Conservation (phyloP, 2,888 invertebrate genomes). For the Ormyrus rosae region DNA sequence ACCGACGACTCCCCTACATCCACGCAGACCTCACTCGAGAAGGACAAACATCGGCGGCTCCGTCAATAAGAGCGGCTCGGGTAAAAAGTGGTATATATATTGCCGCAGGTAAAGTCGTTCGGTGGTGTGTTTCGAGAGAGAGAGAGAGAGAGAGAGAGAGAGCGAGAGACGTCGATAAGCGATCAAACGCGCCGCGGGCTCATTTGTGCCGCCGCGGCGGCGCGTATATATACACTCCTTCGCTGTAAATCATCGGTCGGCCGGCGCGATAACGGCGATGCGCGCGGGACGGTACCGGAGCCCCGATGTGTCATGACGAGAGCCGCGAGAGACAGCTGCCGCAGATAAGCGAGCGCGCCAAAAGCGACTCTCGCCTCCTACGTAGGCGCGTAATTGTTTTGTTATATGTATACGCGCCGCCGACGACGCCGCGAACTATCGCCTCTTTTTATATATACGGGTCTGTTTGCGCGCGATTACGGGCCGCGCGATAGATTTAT, state of each 20-base stretch:
- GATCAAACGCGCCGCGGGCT: conserved; percentile 49
- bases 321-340: background rate
- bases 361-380: background rate
- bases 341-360: background rate
- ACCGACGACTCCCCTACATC: too few relatives aligned
- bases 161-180: conserved; percentile 45
- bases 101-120: conserved; percentile 12
- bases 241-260: conserved; percentile 45
- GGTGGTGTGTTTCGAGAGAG: background rate
- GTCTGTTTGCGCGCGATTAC: conserved; percentile 32
- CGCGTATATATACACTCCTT: background rate
- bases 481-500: conserved; percentile 32
- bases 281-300: background rate
- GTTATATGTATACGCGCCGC: background rate
- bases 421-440: background rate
- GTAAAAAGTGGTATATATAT: conserved; percentile 3
- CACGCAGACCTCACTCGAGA: too few relatives aligned
- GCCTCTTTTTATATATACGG: background rate
- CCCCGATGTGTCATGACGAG: background rate
- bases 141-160: background rate
- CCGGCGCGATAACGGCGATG: conserved; percentile 26
- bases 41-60: too few relatives aligned
- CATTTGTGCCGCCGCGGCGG: conserved; percentile 16
- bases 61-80: too few relatives aligned
- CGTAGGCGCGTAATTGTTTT: conserved; percentile 37